Conservation (phyloP, 2,888 invertebrate species). For the Rotaria magnacalcarata region DNA sequence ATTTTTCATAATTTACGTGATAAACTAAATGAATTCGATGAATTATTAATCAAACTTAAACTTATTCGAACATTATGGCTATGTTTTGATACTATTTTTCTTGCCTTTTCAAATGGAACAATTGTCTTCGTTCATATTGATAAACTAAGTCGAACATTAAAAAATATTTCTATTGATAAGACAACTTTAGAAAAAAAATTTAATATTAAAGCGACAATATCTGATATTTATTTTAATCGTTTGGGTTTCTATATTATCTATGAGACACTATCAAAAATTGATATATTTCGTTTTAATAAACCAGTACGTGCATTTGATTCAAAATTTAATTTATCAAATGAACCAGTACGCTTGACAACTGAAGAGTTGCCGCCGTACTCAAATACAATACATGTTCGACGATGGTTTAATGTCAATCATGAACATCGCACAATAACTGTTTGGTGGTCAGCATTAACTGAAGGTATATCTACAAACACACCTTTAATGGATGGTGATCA, state of each 20-base stretch:
- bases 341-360: neutral
- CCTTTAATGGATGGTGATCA: neutral
- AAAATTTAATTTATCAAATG: slow-evolving; percentile 4
- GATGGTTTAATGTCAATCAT: neutral
- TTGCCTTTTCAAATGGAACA: slow-evolving; percentile 23
- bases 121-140: neutral
- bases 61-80: neutral
- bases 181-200: slow-evolving; percentile 12
- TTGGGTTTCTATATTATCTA: neutral
- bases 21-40: slow-evolving; percentile 31
- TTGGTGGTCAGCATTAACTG: slow-evolving; percentile 16
- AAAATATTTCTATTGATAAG: slow-evolving; percentile 23
- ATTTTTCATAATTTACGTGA: slow-evolving; percentile 30
- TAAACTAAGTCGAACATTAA: slow-evolving; percentile 3
- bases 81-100: neutral
- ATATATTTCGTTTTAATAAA: neutral
- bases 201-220: slow-evolving; percentile 2
- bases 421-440: neutral
- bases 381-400: slow-evolving; percentile 7
- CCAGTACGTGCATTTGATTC: neutral
- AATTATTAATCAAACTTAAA: neutral
- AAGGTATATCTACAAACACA: neutral
- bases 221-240: neutral
- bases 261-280: slow-evolving; percentile 21
- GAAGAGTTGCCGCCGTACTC: slow-evolving; percentile 3